These are phyloP conservation scores for Girardinus metallicus DNA, from an alignment of 2,797 vertebrate species.

Conservation along the genomic window DNA sequence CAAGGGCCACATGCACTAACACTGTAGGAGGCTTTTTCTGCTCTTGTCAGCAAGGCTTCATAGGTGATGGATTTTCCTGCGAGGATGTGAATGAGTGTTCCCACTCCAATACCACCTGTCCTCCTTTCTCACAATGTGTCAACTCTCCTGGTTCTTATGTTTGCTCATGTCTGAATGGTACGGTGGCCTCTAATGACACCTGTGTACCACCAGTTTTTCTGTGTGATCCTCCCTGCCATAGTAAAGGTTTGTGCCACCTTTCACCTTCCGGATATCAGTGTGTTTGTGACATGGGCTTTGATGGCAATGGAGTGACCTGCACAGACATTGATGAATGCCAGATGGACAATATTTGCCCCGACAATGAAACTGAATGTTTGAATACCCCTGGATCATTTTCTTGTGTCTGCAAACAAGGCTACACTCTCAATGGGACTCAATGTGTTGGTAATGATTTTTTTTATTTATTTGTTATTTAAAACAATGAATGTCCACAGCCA, in stretches of 20 bases:
- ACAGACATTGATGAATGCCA: constrained; percentile 85
- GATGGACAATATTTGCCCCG: constrained; percentile 73
- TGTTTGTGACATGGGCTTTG: constrained; percentile 83
- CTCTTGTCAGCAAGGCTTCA: constrained; percentile 79
- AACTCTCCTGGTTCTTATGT: constrained; percentile 84
- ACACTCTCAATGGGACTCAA: constrained; percentile 62
- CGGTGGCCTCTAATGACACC: constrained; percentile 69
- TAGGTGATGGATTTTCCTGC: constrained; percentile 81
- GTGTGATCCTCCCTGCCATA: constrained; percentile 80
- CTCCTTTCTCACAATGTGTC: constrained; percentile 75
- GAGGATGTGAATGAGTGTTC: constrained; percentile 82
- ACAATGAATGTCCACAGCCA: background rate
- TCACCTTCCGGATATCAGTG: constrained; percentile 79
- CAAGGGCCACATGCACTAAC: constrained; percentile 77
- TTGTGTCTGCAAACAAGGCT: constrained; percentile 84
- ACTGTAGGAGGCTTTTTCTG: constrained; percentile 76
- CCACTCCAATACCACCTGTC: constrained; percentile 69
- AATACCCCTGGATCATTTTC: constrained; percentile 81
- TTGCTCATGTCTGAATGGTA: constrained; percentile 86
- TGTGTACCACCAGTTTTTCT: constrained; percentile 70
- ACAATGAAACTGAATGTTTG: constrained; percentile 77
- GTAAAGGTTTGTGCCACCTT: constrained; percentile 79
- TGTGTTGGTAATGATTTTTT: constrained; percentile 79
- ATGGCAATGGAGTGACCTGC: constrained; percentile 79
- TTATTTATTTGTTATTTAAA: background rate